A percentile compares a stretch with the other conserved stretches of the same genome.
These are phyloP conservation scores for Zapornia atra DNA, from an alignment of 2,113 vertebrate species.

Conservation along the genomic window DNA sequence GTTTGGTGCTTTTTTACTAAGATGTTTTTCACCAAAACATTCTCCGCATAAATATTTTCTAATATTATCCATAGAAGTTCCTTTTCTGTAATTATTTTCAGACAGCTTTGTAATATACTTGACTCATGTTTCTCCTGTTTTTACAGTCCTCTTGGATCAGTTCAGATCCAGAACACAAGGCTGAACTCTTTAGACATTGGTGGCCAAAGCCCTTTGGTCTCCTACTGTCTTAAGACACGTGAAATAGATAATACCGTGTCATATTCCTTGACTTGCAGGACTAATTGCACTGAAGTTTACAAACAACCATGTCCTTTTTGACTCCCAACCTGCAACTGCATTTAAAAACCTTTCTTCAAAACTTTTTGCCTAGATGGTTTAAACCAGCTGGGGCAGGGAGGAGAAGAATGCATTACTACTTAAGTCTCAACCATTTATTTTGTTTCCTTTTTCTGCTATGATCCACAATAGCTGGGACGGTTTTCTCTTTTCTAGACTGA, in stretches of 20 bases:
- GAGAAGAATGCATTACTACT: slow-evolving; percentile 47
- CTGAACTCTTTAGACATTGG: slow-evolving; percentile 48
- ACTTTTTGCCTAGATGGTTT: slow-evolving; percentile 21
- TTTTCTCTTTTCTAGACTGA: slow-evolving; percentile 64
- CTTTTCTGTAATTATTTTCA: neutral
- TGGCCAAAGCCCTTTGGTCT: slow-evolving; percentile 63
- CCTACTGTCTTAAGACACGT: slow-evolving; percentile 53
- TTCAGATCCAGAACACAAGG: slow-evolving; percentile 47
- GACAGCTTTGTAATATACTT: neutral
- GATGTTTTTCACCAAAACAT: no score
- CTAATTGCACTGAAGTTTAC: slow-evolving; percentile 46
- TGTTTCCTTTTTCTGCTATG: slow-evolving; percentile 54
- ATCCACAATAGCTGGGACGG: slow-evolving; percentile 40
- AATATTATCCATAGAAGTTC: neutral
- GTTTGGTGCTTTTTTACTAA: no score
- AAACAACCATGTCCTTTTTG: slow-evolving; percentile 65
- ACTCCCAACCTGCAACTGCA: neutral
- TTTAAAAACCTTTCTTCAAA: slow-evolving; percentile 32
- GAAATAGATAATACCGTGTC: neutral
- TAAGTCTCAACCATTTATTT: slow-evolving; percentile 46
- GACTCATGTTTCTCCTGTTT: neutral
- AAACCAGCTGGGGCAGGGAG: slow-evolving; percentile 28
- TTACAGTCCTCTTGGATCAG: slow-evolving; percentile 48
- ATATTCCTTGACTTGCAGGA: neutral
- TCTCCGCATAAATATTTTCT: neutral